These are phyloP conservation scores for Drosophila bocqueti DNA, from an alignment of 1,140 invertebrate species.

Conservation along the genomic window DNA sequence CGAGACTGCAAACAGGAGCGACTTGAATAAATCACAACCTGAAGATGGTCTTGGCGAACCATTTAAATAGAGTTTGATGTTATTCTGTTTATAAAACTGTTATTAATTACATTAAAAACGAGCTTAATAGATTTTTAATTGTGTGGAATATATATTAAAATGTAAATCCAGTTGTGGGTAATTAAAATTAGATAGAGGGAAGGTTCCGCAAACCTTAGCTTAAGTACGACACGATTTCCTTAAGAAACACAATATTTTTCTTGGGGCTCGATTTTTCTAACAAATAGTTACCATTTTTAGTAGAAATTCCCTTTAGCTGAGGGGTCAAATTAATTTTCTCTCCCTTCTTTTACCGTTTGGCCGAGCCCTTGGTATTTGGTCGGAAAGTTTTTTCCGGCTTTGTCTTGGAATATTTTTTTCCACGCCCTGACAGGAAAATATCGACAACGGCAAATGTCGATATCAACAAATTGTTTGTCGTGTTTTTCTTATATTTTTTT, in stretches of 20 bases:
- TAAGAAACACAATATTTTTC: background rate
- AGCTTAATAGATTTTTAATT: too few species aligned
- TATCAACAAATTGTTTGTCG: conserved; percentile 64
- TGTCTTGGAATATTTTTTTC: conserved; percentile 25
- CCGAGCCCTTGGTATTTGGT: conserved; percentile 58
- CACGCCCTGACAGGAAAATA: conserved; percentile 58
- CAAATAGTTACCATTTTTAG: conserved; percentile 22
- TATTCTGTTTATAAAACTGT: background rate
- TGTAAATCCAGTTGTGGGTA: background rate
- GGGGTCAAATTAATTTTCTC: conserved; percentile 28
- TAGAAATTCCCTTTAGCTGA: background rate
- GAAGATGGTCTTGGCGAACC: background rate
- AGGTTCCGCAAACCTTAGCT: background rate
- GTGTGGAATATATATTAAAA: too few species aligned
- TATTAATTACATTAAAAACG: background rate
- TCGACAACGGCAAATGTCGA: conserved; percentile 59
- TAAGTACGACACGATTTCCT: background rate
- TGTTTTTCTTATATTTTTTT: conserved; percentile 28
- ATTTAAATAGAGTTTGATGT: background rate
- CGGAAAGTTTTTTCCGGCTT: conserved; percentile 43
- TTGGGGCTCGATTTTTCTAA: background rate
- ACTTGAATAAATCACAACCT: background rate
- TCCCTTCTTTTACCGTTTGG: conserved; percentile 33
- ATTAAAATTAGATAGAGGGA: background rate
- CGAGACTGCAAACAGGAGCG: background rate